A percentile compares a stretch with the other conserved stretches of the same genome.
phyloP scores from a whole-genome alignment of 1,140 invertebrate species.

The Drosophila sturtevanti region DNA sequence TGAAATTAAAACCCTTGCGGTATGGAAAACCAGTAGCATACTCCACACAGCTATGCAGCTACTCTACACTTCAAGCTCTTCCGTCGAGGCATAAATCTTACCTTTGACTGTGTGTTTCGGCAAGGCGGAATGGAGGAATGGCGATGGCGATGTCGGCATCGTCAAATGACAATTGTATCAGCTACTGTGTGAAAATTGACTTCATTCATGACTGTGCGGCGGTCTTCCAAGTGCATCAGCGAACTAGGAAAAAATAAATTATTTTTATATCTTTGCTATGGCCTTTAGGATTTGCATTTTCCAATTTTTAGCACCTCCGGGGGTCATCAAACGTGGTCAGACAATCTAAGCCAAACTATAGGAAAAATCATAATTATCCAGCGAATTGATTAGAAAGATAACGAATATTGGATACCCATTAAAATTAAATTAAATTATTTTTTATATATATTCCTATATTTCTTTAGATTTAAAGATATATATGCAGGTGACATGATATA shows the following conservation, averaged over 20 bases:
- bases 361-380: constrained; percentile 65
- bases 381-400: not conserved
- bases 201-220: constrained; percentile 39
- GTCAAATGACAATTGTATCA: constrained; percentile 82
- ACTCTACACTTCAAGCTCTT: not conserved
- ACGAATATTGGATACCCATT: not conserved
- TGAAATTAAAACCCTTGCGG: constrained; percentile 71
- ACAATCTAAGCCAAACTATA: constrained; percentile 29
- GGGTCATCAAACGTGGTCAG: constrained; percentile 73
- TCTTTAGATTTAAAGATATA: no score
- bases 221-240: constrained; percentile 61
- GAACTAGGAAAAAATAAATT: constrained; percentile 72
- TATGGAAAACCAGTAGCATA: constrained; percentile 69
- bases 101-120: constrained; percentile 48
- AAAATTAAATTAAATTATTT: not conserved
- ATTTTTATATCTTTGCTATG: constrained; percentile 62
- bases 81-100: constrained; percentile 66
- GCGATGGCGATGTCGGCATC: constrained; percentile 42
- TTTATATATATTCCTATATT: no score
- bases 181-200: constrained; percentile 67
- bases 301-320: constrained; percentile 81
- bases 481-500: no score
- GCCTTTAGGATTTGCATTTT: constrained; percentile 72
- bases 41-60: constrained; percentile 4
- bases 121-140: not conserved